Conservation (phyloP, 1,140 invertebrate genomes). For the Calephelis virginiensis region DNA sequence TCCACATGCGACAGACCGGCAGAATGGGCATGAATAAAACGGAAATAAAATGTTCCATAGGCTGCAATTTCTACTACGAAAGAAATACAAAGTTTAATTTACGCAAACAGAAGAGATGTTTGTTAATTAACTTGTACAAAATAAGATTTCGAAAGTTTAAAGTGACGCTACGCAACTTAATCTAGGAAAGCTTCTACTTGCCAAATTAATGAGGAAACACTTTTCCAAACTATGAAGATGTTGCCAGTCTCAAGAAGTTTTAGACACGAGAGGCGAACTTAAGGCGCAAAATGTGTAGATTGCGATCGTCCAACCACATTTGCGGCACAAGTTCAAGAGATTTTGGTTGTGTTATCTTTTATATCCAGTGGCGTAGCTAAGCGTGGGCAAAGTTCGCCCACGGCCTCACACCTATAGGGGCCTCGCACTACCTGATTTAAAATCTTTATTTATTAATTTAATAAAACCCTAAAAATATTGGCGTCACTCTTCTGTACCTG, state of each 20-base stretch:
- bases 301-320: constrained; percentile 3
- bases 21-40: no score
- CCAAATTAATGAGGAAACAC: constrained; percentile 12
- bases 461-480: no score
- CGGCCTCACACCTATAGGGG: no score
- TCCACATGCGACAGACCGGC: no score
- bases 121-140: constrained; percentile 8
- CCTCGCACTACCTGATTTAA: no score
- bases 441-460: no score
- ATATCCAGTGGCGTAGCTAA: no score
- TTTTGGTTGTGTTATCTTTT: no score
- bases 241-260: not conserved
- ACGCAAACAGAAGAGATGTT: not conserved
- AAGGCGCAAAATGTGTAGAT: constrained; percentile 3
- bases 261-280: not conserved
- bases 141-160: constrained; percentile 4
- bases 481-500: no score
- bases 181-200: constrained; percentile 1
- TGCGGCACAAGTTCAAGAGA: not conserved
- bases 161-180: constrained; percentile 13
- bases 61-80: not conserved
- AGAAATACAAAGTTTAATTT: not conserved
- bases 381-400: no score
- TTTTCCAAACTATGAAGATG: constrained; percentile 14
- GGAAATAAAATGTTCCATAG: no score